Evolutionary conservation across 2,113 vertebrate genomes (phyloP).

Genomic region (Tor tambroides): DNA sequence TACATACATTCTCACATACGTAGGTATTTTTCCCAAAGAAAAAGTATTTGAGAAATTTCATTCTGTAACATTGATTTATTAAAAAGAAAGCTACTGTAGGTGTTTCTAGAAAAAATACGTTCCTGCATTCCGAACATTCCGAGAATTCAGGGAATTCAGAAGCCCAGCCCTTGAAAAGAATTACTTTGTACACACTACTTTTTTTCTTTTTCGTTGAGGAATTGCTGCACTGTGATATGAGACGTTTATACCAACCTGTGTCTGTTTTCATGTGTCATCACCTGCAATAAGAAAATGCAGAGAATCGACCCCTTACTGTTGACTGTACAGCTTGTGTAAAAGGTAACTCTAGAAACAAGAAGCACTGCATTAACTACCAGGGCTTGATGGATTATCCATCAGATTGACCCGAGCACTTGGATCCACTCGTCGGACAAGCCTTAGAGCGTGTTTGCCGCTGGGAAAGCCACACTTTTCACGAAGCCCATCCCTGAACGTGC

Average conservation of each 20-base stretch:
- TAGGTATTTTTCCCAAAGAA: conserved; percentile 40
- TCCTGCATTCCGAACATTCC: conserved; percentile 50
- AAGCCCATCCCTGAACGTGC: conserved; percentile 33
- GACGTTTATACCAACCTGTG: conserved; percentile 53
- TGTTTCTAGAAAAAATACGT: conserved; percentile 53
- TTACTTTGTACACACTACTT: conserved; percentile 57
- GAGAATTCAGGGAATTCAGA: conserved; percentile 57
- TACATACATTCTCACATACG: conserved; percentile 53
- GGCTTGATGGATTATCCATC: conserved; percentile 55
- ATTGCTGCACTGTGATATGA: conserved; percentile 73
- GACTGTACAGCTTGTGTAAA: conserved; percentile 47
- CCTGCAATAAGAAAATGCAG: conserved; percentile 61
- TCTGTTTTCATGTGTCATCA: conserved; percentile 55
- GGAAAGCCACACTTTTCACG: conserved; percentile 39
- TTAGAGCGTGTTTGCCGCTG: conserved; percentile 42
- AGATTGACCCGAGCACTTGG: conserved; percentile 73
- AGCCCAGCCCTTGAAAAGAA: conserved; percentile 63
- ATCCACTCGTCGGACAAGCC: conserved; percentile 62
- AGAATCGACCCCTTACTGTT: conserved; percentile 48
- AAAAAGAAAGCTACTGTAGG: conserved; percentile 59
- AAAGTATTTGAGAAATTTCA: conserved; percentile 19
- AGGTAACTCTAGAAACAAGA: conserved; percentile 47
- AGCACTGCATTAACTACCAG: conserved; percentile 61
- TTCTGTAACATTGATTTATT: conserved; percentile 17
- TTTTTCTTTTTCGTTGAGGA: conserved; percentile 31